Percentiles rank a stretch among this genome's conserved stretches.
These are phyloP conservation scores for Columba guinea DNA, from an alignment of 2,797 vertebrate species.

Conservation along the genomic window DNA sequence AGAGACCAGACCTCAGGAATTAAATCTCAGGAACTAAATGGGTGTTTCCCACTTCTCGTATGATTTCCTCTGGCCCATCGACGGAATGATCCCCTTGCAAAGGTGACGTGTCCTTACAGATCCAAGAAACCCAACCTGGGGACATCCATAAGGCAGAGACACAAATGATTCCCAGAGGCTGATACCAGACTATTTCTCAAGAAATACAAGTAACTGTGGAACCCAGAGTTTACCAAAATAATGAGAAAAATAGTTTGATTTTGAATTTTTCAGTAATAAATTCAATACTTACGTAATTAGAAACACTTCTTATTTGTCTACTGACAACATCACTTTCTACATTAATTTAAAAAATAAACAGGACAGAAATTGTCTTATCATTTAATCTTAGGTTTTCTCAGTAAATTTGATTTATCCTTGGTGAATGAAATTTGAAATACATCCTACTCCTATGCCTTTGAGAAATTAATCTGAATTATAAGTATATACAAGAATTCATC, in stretches of 20 bases:
- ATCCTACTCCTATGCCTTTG: neutral
- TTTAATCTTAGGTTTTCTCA: neutral
- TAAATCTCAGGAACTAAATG: neutral
- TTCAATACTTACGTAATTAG: fast-evolving
- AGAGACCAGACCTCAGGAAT: neutral
- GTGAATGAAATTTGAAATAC: neutral
- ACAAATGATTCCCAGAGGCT: neutral
- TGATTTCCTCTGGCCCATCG: neutral
- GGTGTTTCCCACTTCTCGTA: neutral
- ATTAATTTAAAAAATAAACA: neutral
- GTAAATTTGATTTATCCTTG: neutral
- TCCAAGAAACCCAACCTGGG: neutral
- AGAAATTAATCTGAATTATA: neutral
- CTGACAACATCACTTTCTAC: neutral
- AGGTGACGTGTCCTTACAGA: neutral
- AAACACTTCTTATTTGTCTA: neutral
- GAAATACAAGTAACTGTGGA: neutral
- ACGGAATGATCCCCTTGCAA: neutral
- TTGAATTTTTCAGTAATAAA: neutral
- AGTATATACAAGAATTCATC: neutral
- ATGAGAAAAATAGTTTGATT: neutral
- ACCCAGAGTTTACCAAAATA: neutral
- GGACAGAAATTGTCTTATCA: neutral
- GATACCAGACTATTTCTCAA: neutral
- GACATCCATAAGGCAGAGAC: neutral